Base-by-base conservation (phyloP, 2,888 invertebrate species). In the Saturnia pavonia region DNA sequence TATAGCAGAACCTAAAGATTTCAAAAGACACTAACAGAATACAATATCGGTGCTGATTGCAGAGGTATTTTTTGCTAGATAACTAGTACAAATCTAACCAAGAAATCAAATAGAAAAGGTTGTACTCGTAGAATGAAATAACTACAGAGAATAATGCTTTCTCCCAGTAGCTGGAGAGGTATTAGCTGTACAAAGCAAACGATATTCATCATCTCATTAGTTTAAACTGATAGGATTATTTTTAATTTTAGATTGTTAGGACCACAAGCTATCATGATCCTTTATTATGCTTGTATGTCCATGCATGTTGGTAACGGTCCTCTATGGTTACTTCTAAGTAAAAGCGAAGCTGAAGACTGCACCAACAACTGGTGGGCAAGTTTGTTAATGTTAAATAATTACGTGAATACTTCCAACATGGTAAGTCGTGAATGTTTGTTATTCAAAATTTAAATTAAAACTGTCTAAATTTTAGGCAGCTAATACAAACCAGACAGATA, bases 341-440 rank as follows among this genome's bases (percentile, higher is more conserved):
- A 70, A 0, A 0, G 7, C 0, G 86, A 86, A 19, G 57, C 72
- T 0, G 69, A 71, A 8, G 68, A 73, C 0, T 87, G 87, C 34
- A 51, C 57, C 0, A 74, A 80, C 8, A 76, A 76, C 69, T 85
- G 85, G 85, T 81, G 77, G 82, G 70, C 74, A 0, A 82, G 75
- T 34, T 40, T 86, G 0, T 72, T 87, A 6, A 85, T 87, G 86
- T 67, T 82, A 0, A 80, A 77, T 25, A 81, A 76, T 34, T 78
- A 84, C 69, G 4, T 78, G 0, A 75, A 76, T 12, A 74, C 72
- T n/a, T 27, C 69, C 34, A 73, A 77, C 51, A 74, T 77, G 70
- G 83, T 83, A 73, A 77, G 74, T 73, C 25, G 6, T 63, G 14
- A 34, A 11, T 6, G 8, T 2, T 34, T 34, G 34, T 34, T 34